Conservation (phyloP, 37 sponge, comb jelly and placozoan genomes). For the Mnemiopsis leidyi region DNA sequence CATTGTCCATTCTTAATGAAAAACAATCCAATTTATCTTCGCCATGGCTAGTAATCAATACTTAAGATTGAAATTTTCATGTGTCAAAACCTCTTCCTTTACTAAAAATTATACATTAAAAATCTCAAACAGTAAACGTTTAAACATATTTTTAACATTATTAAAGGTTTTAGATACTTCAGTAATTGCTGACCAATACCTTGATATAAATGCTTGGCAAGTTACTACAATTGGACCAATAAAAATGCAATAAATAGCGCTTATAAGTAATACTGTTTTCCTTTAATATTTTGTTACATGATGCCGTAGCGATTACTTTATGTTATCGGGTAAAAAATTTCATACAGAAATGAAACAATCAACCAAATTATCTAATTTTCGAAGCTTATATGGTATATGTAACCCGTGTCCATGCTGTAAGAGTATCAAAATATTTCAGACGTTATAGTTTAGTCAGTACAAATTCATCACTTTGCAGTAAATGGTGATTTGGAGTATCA, state of each 20-base stretch:
- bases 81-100: background rate
- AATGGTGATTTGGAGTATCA: too few relatives aligned
- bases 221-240: background rate
- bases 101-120: background rate
- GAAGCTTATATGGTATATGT: too few relatives aligned
- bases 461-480: too few relatives aligned
- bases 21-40: background rate
- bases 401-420: too few relatives aligned
- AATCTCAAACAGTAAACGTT: background rate
- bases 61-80: background rate
- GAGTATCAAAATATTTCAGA: too few relatives aligned
- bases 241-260: background rate
- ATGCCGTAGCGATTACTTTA: too few relatives aligned
- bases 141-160: background rate
- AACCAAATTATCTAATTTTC: too few relatives aligned
- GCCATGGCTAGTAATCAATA: background rate
- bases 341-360: too few relatives aligned
- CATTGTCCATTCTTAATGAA: background rate
- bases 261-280: background rate
- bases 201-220: background rate
- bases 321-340: too few relatives aligned
- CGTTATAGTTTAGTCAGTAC: too few relatives aligned
- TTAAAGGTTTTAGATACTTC: background rate
- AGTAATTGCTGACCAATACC: background rate
- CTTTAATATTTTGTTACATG: background rate